Conservation (phyloP, 1,140 invertebrate species). For the Phymorhynchus buccinoides region DNA sequence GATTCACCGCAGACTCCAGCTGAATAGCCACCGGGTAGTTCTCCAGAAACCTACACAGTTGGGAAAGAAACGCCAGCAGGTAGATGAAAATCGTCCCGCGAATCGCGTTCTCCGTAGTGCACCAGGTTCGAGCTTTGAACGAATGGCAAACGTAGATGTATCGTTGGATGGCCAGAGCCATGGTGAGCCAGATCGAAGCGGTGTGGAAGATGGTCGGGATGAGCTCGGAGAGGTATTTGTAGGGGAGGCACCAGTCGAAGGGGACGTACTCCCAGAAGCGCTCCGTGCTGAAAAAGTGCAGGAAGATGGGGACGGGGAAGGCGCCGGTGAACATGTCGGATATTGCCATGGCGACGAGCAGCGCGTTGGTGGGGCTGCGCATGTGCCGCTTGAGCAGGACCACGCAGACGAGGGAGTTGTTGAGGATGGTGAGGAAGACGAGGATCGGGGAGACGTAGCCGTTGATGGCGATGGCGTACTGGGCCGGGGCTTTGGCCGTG, state of each 20-base stretch:
- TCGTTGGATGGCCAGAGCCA: constrained; percentile 86
- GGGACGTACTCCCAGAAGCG: constrained; percentile 80
- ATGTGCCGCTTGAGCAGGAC: constrained; percentile 80
- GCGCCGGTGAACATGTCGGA: constrained; percentile 93
- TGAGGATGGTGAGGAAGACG: constrained; percentile 87
- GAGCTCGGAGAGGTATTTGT: constrained; percentile 48
- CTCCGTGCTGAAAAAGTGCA: constrained; percentile 92
- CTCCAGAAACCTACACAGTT: constrained; percentile 86
- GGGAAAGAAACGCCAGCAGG: constrained; percentile 83
- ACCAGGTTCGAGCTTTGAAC: constrained; percentile 86
- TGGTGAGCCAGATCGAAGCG: constrained; percentile 89
- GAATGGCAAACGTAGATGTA: constrained; percentile 95
- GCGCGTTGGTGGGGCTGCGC: constrained; percentile 81
- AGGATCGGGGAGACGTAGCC: constrained; percentile 86
- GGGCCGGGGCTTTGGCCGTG: constrained; percentile 30
- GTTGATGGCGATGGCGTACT: constrained; percentile 61
- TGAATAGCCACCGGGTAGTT: constrained; percentile 72
- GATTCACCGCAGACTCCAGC: constrained; percentile 79
- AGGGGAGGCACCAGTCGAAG: constrained; percentile 74
- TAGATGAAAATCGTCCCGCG: constrained; percentile 85
- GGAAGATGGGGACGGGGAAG: constrained; percentile 87
- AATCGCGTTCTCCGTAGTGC: constrained; percentile 86
- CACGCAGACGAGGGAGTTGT: constrained; percentile 89
- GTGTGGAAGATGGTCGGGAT: constrained; percentile 92
- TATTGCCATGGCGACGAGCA: constrained; percentile 88